A percentile compares a stretch with the other conserved stretches of the same genome.
These are phyloP conservation scores for Nomada hirtipes DNA, from an alignment of 2,888 invertebrate genomes.

Conservation along the genomic window DNA sequence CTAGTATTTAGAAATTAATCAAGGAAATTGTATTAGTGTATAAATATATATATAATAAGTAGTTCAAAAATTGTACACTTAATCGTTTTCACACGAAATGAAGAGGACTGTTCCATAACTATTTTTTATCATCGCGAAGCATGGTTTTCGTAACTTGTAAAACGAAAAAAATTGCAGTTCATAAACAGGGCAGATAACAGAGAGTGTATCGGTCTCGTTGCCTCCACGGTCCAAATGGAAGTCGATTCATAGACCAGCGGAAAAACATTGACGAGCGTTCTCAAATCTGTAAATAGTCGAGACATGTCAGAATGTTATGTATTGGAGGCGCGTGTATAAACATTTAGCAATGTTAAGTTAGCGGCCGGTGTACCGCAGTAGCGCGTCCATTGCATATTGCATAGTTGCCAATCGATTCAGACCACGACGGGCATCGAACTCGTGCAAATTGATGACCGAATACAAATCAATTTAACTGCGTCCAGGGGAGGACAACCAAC, in stretches of 20 bases:
- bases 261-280: constrained; percentile 16
- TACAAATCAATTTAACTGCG: constrained; percentile 63
- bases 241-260: constrained; percentile 11
- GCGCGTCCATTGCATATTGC: constrained; percentile 27
- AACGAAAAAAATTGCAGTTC: neutral
- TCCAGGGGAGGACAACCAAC: constrained; percentile 37
- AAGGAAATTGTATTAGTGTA: no score
- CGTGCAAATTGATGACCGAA: constrained; percentile 54
- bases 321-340: constrained; percentile 13
- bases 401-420: constrained; percentile 48
- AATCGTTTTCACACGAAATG: no score
- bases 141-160: neutral
- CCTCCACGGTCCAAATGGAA: neutral
- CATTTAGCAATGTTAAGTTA: constrained; percentile 34
- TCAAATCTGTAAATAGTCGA: constrained; percentile 8
- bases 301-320: neutral
- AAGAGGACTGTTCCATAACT: neutral
- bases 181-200: neutral
- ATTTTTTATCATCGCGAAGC: neutral
- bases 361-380: constrained; percentile 7
- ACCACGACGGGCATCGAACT: constrained; percentile 42
- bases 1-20: no score
- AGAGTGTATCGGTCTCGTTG: neutral
- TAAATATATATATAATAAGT: no score
- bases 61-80: no score